These are phyloP conservation scores for Atherinomorus stipes DNA, from an alignment of 2,113 vertebrate species.

Conservation along the genomic window DNA sequence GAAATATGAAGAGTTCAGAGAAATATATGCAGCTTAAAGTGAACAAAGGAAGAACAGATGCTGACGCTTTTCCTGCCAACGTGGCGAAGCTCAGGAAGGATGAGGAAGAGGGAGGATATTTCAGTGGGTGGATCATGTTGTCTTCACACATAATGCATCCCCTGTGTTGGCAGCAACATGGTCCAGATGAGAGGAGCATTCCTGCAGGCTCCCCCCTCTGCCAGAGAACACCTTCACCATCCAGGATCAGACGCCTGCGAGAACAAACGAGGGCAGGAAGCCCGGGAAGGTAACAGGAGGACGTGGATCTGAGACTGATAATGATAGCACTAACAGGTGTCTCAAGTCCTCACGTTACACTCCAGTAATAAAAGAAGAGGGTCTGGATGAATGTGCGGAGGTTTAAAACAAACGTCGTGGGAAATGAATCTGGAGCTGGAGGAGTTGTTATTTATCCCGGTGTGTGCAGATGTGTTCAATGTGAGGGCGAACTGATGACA, in stretches of 20 bases:
- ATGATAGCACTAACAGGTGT: not conserved
- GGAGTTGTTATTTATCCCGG: too few species aligned
- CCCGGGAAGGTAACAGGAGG: too few species aligned
- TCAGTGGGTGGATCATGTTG: conserved; percentile 42
- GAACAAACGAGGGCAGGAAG: too few species aligned
- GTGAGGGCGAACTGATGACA: too few species aligned
- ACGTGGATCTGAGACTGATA: too few species aligned
- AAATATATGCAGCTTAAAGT: conserved; percentile 5
- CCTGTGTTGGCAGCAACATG: conserved; percentile 44
- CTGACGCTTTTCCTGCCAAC: conserved; percentile 37
- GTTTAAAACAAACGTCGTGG: too few species aligned
- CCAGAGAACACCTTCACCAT: conserved; percentile 41
- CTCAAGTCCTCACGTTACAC: conserved; percentile 14
- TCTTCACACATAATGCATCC: conserved; percentile 59
- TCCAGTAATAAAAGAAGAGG: not conserved
- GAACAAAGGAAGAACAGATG: conserved; percentile 32
- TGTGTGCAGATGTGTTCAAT: too few species aligned
- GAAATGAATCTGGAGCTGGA: too few species aligned
- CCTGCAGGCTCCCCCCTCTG: conserved; percentile 14
- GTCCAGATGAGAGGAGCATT: conserved; percentile 47
- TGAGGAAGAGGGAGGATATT: conserved; percentile 30
- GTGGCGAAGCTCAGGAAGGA: conserved; percentile 47
- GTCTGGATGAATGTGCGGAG: too few species aligned
- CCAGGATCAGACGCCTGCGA: conserved; percentile 9
- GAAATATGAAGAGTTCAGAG: conserved; percentile 8